Evolutionary conservation across 2,797 vertebrate genomes (phyloP).

Genomic region (Chromis chromis): DNA sequence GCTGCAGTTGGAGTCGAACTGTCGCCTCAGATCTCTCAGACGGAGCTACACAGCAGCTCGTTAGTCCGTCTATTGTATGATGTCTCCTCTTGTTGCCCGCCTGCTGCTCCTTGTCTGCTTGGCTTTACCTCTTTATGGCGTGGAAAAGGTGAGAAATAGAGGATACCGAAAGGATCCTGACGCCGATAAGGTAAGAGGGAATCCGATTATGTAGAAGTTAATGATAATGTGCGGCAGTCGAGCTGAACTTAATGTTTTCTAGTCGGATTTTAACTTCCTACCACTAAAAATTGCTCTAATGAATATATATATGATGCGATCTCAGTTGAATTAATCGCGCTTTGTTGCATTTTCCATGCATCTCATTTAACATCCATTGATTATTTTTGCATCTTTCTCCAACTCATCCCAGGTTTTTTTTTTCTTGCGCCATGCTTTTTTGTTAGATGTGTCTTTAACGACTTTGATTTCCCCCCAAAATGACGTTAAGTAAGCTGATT

Average conservation of each 20-base stretch:
- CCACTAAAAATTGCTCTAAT: too few species aligned
- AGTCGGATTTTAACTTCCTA: background rate
- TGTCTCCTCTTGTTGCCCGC: constrained; percentile 70
- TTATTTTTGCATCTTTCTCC: background rate
- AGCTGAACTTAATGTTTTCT: too few species aligned
- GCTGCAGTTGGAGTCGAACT: constrained; percentile 39
- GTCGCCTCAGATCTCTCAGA: constrained; percentile 13
- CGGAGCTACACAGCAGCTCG: constrained; percentile 17
- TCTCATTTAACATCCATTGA: constrained; percentile 2
- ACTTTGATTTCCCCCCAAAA: background rate
- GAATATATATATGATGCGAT: background rate
- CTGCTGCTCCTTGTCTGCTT: constrained; percentile 81
- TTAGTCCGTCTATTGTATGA: constrained; percentile 25
- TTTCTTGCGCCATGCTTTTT: background rate
- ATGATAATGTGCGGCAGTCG: too few species aligned
- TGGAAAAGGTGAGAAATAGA: constrained; percentile 84
- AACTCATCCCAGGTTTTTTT: background rate
- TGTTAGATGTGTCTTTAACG: background rate
- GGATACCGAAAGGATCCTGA: constrained; percentile 86
- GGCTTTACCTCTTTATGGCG: constrained; percentile 75
- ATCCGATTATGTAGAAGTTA: background rate
- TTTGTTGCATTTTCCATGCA: constrained; percentile 10
- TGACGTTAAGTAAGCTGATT: constrained; percentile 1
- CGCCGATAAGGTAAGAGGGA: constrained; percentile 83
- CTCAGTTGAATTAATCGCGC: background rate